Base-by-base conservation (phyloP, 2,797 vertebrate species). In the Typhlichthys eigenmanni region DNA sequence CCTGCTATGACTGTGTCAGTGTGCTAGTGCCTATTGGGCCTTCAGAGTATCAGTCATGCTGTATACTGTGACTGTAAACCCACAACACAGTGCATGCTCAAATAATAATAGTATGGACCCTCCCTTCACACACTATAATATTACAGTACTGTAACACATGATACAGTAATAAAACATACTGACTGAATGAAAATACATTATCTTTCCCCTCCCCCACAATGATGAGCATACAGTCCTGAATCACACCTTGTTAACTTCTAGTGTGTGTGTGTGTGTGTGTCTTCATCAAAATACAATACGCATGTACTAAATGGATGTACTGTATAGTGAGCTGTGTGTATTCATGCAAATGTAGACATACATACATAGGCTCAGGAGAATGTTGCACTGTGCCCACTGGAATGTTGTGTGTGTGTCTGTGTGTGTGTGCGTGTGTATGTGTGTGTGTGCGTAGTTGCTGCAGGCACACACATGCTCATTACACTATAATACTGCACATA, bases 1-100 rank as follows among this genome's bases (percentile, higher is more conserved):
- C 73, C 74, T 64, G 63, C 78, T 74, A 84, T 89, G 90, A 91
- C 85, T 89, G 87, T 92, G 88, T 87, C 87, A 91, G 82, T 87
- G 85, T 85, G 78, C 80, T 86, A 86, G 71, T 70, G 66, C 71
- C 59, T 74, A 66, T 64, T 29, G 54, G 47, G 79, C 83, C 89
- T 82, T 66, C 19, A 68, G 87, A 89, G 71, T 55, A 75, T 74
- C 66, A 46, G 68, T 56, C 75, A 74, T 64, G 68, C 58, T 76
- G 79, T 76, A 72, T 84, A 74, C 1, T 38, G 5, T 38, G 5
- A 38, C 34, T 91, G 75, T 84, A 59, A 81, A 70, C 75, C 69
- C 71, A 77, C 75, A 62, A 61, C 64, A 55, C 78, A 76, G 68
- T 57, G 79, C 79, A 72, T 57, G 80, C 86, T 79, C 64, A 68